phyloP scores from a whole-genome alignment of 2,888 invertebrate genomes.

The Phyllotreta cruciferae region DNA sequence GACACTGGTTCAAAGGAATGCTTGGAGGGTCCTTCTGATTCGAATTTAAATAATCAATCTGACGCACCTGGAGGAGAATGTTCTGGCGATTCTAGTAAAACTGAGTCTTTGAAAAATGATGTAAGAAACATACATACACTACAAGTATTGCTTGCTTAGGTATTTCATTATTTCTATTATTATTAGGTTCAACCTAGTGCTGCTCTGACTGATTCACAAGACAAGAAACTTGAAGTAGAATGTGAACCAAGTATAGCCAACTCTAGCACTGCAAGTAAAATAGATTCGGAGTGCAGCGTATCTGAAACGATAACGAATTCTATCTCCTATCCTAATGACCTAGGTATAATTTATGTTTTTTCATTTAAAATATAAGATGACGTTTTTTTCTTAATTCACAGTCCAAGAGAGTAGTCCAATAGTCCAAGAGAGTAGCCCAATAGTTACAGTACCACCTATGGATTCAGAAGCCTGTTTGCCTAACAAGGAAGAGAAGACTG shows the following conservation, averaged over 20 bases:
- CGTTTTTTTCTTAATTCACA: constrained; percentile 6
- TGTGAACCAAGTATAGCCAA: too few relatives aligned
- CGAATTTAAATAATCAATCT: constrained; percentile 28
- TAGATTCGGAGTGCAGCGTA: constrained; percentile 6
- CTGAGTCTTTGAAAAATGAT: neutral
- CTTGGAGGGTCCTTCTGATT: constrained; percentile 17
- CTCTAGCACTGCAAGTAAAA: neutral
- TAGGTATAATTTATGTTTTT: constrained; percentile 5
- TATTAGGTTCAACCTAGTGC: too few relatives aligned
- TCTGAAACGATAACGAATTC: constrained; percentile 13
- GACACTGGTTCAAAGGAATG: constrained; percentile 24
- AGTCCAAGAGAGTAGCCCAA: constrained; percentile 3
- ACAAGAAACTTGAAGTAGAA: too few relatives aligned
- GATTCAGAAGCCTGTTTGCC: constrained; percentile 9
- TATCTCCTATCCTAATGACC: constrained; percentile 1
- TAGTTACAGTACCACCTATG: constrained; percentile 7
- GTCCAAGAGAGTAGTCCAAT: neutral
- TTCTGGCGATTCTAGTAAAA: neutral
- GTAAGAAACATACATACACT: too few relatives aligned
- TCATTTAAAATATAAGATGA: neutral
- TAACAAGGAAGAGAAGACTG: constrained; percentile 19
- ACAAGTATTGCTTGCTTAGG: too few relatives aligned
- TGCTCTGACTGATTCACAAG: too few relatives aligned
- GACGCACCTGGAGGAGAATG: constrained; percentile 4
- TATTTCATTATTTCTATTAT: too few relatives aligned